Evolutionary conservation across 1,140 invertebrate genomes (phyloP).

Genomic region (Pachypsylla venusta): DNA sequence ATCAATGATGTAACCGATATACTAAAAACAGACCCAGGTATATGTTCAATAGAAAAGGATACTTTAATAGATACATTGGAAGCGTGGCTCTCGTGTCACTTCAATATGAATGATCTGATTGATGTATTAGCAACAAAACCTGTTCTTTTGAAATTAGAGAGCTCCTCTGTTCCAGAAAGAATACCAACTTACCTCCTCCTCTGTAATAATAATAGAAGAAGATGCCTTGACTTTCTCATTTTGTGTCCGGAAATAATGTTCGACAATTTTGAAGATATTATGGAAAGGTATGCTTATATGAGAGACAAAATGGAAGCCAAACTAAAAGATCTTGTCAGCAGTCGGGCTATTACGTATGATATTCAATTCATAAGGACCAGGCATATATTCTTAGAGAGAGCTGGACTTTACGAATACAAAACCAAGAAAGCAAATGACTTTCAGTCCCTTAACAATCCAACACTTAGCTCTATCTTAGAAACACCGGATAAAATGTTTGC

Average conservation of each 20-base stretch:
- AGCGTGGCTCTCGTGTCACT: not conserved
- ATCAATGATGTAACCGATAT: not conserved
- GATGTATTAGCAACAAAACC: not conserved
- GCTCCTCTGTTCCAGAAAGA: not conserved
- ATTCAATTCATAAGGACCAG: not conserved
- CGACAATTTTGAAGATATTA: not conserved
- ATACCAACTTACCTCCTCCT: not conserved
- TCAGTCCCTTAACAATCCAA: not conserved
- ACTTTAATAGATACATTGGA: not conserved
- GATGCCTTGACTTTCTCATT: not conserved
- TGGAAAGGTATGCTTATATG: not conserved
- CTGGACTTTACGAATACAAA: not conserved
- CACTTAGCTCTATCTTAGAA: not conserved
- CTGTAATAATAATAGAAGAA: not conserved
- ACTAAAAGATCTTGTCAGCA: not conserved
- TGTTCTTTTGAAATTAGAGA: not conserved
- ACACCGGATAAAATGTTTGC: conserved; percentile 2
- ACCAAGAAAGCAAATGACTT: not conserved
- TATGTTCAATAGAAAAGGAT: not conserved
- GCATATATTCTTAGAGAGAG: conserved; percentile 2
- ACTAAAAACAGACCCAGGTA: not conserved
- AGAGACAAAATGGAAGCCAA: not conserved
- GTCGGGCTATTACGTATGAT: not conserved
- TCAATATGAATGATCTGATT: not conserved
- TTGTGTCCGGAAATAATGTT: not conserved